Evolutionary conservation across 2,888 invertebrate genomes (phyloP), one percentile per base, ranked within the genome.

Genomic region (Nudaria mundana): DNA sequence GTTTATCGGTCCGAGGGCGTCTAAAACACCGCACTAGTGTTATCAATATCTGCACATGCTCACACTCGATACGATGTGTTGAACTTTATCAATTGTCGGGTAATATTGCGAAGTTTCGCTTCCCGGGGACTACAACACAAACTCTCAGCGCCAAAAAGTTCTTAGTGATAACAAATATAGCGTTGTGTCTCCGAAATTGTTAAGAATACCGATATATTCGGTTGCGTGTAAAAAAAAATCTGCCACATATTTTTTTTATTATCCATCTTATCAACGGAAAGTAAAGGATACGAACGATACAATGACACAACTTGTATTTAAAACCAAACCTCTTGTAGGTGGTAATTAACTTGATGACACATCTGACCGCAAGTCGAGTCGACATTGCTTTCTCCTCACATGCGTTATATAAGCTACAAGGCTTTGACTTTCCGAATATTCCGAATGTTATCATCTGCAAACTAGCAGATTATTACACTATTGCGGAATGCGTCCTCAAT

Each of bases 71-170:
- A 71, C n/a, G n/a, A n/a, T 67, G 66, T 72, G 69, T 63, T 66
- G 63, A 76, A 76, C 73, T 77, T 77, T 83, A 81, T 83, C 82
- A 85, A 85, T 85, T 85, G 85, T 80, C 77, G 76, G 70, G 76
- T 79, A 76, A 80, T 76, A 76, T 71, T 71, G 67, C 52, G 48
- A 75, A 80, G 69, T 80, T 82, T 51, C 40, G 64, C 66, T 64
- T 51, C 56, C 56, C 65, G 61, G 56, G 40, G 52, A 66, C 76
- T 74, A 77, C 74, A 80, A 78, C 62, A 63, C 70, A 61, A 66
- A 62, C 62, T 66, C 64, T 64, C 62, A 48, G 63, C 66, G 69
- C 69, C 61, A 53, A 37, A 63, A 69, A 33, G 58, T 66, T 55
- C 52, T 56, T 48, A 56, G 61, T 67, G 71, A 74, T 76, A 73